Evolutionary conservation across 2,113 vertebrate genomes (phyloP).

Genomic region (Rutilus rutilus): DNA sequence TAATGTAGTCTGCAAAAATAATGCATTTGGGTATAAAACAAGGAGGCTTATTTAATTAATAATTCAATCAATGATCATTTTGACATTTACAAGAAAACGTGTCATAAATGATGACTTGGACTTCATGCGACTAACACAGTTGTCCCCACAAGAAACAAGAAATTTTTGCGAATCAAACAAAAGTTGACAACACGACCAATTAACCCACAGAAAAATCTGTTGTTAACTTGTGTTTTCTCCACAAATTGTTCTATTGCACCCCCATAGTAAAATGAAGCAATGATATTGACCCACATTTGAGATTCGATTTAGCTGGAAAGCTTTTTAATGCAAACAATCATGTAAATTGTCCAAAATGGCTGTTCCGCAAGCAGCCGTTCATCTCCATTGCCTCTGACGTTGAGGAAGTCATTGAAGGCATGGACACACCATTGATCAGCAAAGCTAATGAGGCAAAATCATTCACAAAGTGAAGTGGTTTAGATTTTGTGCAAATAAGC

Average conservation of each 20-base stretch:
- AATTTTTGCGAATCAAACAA: not conserved
- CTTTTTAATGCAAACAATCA: not conserved
- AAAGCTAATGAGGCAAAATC: constrained; percentile 53
- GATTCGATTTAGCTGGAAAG: not conserved
- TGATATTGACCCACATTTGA: not conserved
- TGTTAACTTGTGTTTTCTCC: not conserved
- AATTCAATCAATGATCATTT: not conserved
- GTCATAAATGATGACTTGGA: not conserved
- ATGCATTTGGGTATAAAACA: not conserved
- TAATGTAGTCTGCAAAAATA: not conserved
- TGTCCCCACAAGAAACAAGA: not conserved
- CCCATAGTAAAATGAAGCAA: not conserved
- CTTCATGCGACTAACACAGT: not conserved
- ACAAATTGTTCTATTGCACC: not conserved
- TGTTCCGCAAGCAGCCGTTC: constrained; percentile 21
- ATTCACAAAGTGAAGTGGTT: constrained; percentile 42
- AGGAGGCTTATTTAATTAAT: not conserved
- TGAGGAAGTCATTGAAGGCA: constrained; percentile 48
- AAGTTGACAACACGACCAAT: constrained; percentile 11
- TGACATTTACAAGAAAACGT: not conserved
- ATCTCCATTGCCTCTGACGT: constrained; percentile 40
- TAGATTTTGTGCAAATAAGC: constrained; percentile 44
- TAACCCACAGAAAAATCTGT: not conserved
- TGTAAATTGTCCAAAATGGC: constrained; percentile 39
- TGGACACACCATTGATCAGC: constrained; percentile 42